Evolutionary conservation across 2,888 invertebrate genomes (phyloP).

Genomic region (Notodonta dromedarius): DNA sequence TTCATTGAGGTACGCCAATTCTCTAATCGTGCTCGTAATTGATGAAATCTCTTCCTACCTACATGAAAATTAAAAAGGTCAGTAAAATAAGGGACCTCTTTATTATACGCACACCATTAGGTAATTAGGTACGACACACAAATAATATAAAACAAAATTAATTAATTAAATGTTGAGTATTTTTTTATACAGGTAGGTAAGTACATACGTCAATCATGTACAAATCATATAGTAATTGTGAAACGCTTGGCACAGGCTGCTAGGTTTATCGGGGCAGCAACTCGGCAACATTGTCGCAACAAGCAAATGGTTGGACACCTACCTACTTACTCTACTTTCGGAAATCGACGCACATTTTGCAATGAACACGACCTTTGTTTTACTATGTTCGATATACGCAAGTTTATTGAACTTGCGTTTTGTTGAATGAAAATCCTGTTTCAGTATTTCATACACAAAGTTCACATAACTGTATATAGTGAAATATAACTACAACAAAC

Average conservation of each 20-base stretch:
- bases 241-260: slow-evolving; percentile 30
- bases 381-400: not conserved
- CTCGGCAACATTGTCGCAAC: slow-evolving; percentile 46
- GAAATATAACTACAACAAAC: too few relatives aligned
- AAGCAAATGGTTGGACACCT: slow-evolving; percentile 39
- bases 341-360: slow-evolving; percentile 31
- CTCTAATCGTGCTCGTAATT: too few relatives aligned
- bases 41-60: too few relatives aligned
- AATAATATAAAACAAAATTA: too few relatives aligned
- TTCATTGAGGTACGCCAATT: too few relatives aligned
- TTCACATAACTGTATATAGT: too few relatives aligned
- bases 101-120: too few relatives aligned
- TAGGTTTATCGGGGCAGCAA: slow-evolving; percentile 38
- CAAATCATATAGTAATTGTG: slow-evolving; percentile 36
- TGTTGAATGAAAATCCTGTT: slow-evolving; percentile 2
- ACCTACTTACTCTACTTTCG: slow-evolving; percentile 36
- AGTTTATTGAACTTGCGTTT: not conserved
- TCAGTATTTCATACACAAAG: not conserved
- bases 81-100: too few relatives aligned
- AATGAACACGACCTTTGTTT: slow-evolving; percentile 14
- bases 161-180: too few relatives aligned
- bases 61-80: too few relatives aligned
- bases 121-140: too few relatives aligned
- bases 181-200: not conserved
- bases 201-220: slow-evolving; percentile 23